Evolutionary conservation across 64 coral and sea anemone species (phyloP), one percentile per base, ranked within the genome.

Genomic region (Pachyseris speciosa): DNA sequence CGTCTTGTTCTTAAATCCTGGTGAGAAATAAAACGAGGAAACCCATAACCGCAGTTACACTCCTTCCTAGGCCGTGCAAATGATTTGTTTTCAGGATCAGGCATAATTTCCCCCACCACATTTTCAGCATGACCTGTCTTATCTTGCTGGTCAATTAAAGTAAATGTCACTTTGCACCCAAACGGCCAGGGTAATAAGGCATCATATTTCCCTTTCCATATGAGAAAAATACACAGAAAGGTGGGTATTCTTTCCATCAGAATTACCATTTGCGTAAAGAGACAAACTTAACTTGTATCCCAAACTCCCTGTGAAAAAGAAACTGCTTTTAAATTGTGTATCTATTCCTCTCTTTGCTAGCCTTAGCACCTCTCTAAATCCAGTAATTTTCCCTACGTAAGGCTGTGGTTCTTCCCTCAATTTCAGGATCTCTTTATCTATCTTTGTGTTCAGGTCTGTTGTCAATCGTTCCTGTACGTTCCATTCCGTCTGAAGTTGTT

Each of bases 161-260:
- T 57, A 57, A 57, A 57, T 57, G 52, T 57, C 7, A 78, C 29
- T 78, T 7, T 27, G 24, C 27, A 13, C 5, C 0, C 25, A 67
- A 85, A 69, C 7, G 83, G 83, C 83, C 83, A 85, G 17, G 83
- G 34, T 20, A 85, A 85, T 49, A 85, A 15, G 7, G 83, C 61
- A 85, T 85, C 83, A 57, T 85, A 85, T 85, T 50, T 48, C 0
- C 83, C 63, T 28, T 34, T 63, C n/a, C 27, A 1, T 30, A 85
- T n/a, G 22, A 5, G 2, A 17, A 43, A 85, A 0, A 44, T 44
- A 67, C 20, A 85, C 17, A 22, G 83, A 85, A 1, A 85, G 8
- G 19, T 85, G 83, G 22, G 59, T 85, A 31, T 67, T 43, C 19
- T 45, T 39, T 1, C 83, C 63, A 12, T 69, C 24, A 32, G 24